Evolutionary conservation across 2,113 vertebrate genomes (phyloP), one percentile per base, ranked within the genome.

Genomic region (Scartelaos histophorus): DNA sequence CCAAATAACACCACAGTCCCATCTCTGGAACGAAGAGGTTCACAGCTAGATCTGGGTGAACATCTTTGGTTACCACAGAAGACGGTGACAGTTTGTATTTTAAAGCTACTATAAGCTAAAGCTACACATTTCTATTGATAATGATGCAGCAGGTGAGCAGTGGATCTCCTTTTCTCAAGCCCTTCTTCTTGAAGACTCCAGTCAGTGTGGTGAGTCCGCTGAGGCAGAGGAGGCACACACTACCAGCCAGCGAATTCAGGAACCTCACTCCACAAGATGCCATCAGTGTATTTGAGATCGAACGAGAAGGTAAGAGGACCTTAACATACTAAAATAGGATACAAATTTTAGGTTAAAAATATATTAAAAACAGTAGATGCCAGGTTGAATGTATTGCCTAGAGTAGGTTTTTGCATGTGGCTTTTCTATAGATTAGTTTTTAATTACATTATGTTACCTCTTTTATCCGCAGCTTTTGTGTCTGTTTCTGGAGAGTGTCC

Each of bases 241-340:
- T 95, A 0, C 93, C 93, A 0, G 94, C 94, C 83, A 95, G 93
- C 10, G 94, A 95, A 85, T 94, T 94, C 87, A 87, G 93, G 57
- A 94, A 94, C 85, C 92, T 95, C 61, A 94, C 91, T 7, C 83
- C 89, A 3, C 91, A 92, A 83, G 93, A 95, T 2, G 93, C 94
- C 83, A 90, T 94, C 89, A 95, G 94, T 25, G 93, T 94, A 79
- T 94, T 94, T 19, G 93, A 95, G 82, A 94, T 94, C 1, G 93
- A 95, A 73, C 87, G 91, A 81, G 94, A 94, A 91, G 94, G 93
- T 88, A 80, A 70, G 85, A 68, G 21, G 3, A 38, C 21, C 62
- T 62, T 21, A 7, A 54, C 25, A 69, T 60, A 24, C 34, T n/a
- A 11, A 35, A 19, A 64, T 6, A 9, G n/a, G 19, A 17, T 13